Percentiles rank a stretch among this genome's conserved stretches.
These are phyloP conservation scores for Paramuricea clavata DNA, from an alignment of 92 coral and sea anemone species.

Conservation along the genomic window DNA sequence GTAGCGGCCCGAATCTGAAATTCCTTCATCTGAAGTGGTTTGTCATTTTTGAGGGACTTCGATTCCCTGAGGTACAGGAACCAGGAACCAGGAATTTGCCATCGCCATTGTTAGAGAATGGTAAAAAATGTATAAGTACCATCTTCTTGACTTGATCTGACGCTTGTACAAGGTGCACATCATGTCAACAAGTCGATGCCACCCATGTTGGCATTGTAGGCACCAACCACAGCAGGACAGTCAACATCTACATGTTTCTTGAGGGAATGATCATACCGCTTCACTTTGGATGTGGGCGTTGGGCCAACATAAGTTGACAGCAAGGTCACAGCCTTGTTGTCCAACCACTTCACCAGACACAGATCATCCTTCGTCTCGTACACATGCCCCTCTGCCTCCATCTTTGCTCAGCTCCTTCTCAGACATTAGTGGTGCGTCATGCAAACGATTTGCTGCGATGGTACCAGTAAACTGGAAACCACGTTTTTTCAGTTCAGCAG, in stretches of 20 bases:
- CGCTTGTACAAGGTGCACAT: neutral
- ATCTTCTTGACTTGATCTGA: slow-evolving; percentile 7
- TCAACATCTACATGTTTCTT: slow-evolving; percentile 26
- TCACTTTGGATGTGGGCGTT: neutral
- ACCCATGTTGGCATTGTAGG: slow-evolving; percentile 17
- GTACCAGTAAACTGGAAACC: slow-evolving; percentile 9
- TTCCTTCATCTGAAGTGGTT: slow-evolving; percentile 4
- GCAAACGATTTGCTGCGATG: neutral
- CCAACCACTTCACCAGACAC: neutral
- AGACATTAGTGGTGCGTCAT: neutral
- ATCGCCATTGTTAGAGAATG: slow-evolving; percentile 6
- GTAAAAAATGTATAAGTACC: slow-evolving; percentile 13
- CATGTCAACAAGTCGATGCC: slow-evolving; percentile 25
- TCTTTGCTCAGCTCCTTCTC: slow-evolving; percentile 6
- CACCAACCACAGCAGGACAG: slow-evolving; percentile 18
- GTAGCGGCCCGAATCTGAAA: slow-evolving; percentile 4
- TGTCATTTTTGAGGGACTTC: neutral
- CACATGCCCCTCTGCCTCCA: slow-evolving; percentile 25
- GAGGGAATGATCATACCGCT: neutral
- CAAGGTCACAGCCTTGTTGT: slow-evolving; percentile 24
- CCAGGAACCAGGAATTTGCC: slow-evolving; percentile 16
- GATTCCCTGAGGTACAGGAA: neutral
- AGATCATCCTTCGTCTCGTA: neutral
- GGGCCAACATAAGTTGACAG: slow-evolving; percentile 18
- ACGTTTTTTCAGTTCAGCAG: slow-evolving; percentile 7